A percentile compares a stretch with the other conserved stretches of the same genome.
phyloP scores from a whole-genome alignment of 1,140 invertebrate genomes.

The Lucilia cuprina region DNA sequence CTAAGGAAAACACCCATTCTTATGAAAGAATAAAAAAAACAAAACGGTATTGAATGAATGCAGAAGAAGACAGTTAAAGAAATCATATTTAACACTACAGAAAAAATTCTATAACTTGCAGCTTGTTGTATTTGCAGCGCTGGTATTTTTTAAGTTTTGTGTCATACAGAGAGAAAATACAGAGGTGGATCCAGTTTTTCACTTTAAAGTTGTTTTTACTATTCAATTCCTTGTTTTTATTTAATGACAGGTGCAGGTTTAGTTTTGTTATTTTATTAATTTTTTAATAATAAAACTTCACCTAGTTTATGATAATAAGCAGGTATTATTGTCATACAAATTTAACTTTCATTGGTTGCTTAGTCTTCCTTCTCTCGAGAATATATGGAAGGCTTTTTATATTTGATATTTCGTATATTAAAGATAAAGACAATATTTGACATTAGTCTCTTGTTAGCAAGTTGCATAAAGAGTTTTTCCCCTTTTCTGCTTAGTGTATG shows the following conservation, averaged over 20 bases:
- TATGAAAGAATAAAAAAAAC: no score
- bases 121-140: no score
- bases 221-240: background rate
- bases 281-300: background rate
- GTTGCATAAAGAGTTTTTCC: background rate
- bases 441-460: slow-evolving; percentile 28
- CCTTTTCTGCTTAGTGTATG: background rate
- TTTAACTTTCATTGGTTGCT: background rate
- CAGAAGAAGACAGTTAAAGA: background rate
- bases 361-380: background rate
- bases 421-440: slow-evolving; percentile 30
- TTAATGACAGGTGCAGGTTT: slow-evolving; percentile 2
- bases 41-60: background rate
- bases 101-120: no score
- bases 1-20: slow-evolving; percentile 46
- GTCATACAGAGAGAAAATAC: background rate
- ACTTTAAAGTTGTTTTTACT: background rate
- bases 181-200: slow-evolving; percentile 27
- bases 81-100: background rate
- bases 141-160: no score
- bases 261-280: background rate
- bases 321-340: background rate
- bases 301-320: slow-evolving; percentile 26
- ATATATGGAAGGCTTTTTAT: background rate
- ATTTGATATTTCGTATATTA: slow-evolving; percentile 30